Evolutionary conservation across 2,888 invertebrate genomes (phyloP), one percentile per base, ranked within the genome.

Genomic region (Perdita meconis): DNA sequence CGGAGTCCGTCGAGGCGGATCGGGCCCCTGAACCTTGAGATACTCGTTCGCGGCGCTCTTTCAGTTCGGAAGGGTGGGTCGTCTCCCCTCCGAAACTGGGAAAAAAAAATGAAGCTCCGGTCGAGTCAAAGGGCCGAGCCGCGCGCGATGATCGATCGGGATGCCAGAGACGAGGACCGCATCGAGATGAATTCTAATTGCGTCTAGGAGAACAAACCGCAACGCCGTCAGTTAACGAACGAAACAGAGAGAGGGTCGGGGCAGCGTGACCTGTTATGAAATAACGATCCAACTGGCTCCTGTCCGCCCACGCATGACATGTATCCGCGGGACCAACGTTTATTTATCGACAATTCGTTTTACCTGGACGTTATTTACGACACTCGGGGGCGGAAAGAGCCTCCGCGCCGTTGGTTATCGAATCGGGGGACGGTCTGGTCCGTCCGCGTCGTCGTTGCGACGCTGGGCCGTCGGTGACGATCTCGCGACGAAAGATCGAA

Each of bases 291-390:
- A 47, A 64, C 44, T 65, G 36, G 66, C 80, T 71, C 70, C 61
- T 80, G 74, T 77, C 75, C 70, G 53, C 73, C 80, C 77, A 67
- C 76, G 77, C 70, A 57, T 84, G 82, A 84, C 82, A 84, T 82
- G 81, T 78, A 82, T 81, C 84, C 77, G 69, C 77, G 75, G 73
- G 26, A 72, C 76, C 80, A 85, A 80, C 88, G 80, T 80, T 86
- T 88, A 86, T 89, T 88, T 88, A 88, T 88, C 81, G 85, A 88
- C 83, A 67, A 83, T 83, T 83, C 82, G 82, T 83, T 88, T 82
- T 79, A 78, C 76, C 81, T 56, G 68, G 65, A 61, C 67, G 79
- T 79, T 79, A 79, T 79, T 79, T 79, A 79, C 80, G 78, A 63
- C 71, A 78, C 78, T 78, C 78, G 69, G 55, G 73, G 75, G 67